Base-by-base conservation (phyloP, 2,113 vertebrate species). In the Zapus hudsonius region DNA sequence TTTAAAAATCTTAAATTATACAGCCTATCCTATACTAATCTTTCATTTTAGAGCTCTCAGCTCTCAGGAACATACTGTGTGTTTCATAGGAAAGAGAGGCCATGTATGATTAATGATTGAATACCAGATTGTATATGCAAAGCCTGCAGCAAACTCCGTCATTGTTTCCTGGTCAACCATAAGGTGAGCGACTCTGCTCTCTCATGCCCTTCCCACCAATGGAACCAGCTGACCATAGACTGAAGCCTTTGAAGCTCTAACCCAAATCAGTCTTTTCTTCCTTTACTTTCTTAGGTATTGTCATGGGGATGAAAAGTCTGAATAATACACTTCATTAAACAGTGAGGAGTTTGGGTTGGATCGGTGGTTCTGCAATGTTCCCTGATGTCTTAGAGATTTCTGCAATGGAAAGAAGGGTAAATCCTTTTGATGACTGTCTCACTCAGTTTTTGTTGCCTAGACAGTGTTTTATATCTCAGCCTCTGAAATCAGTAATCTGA, bases 81-180 rank as follows among this genome's bases (percentile, higher is more conserved):
- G 31, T 47, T 93, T 25, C 64, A 73, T 86, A 69, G n/a, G 61
- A 79, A 42, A 84, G 44, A 80, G 20, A 82, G 40, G 31, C 29
- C 16, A 12, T 85, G n/a, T 44, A 23, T 42, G 13, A 38, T 55
- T 87, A 1, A 52, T 67, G 61, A 81, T 90, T 81, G n/a, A 84
- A 84, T 61, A 10, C 20, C 31, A 33, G 2, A 42, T 79, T 61
- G n/a, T 33, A 90, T 20, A 57, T 70, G 63, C 31, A 16, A 67
- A 83, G 33, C 20, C 89, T 59, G 80, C 13, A 81, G 61, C 19
- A 94, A 91, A 86, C 23, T 89, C n/a, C n/a, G n/a, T n/a, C n/a
- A n/a, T n/a, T n/a, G n/a, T n/a, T 61, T 61, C 22, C 22, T 61
- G 59, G 16, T 61, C 59, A 61, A 17, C 59, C 15, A 17, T 61